A percentile compares a stretch with the other conserved stretches of the same genome.
These are phyloP conservation scores for Drosophila bifasciata DNA, from an alignment of 1,140 invertebrate genomes.

Conservation along the genomic window DNA sequence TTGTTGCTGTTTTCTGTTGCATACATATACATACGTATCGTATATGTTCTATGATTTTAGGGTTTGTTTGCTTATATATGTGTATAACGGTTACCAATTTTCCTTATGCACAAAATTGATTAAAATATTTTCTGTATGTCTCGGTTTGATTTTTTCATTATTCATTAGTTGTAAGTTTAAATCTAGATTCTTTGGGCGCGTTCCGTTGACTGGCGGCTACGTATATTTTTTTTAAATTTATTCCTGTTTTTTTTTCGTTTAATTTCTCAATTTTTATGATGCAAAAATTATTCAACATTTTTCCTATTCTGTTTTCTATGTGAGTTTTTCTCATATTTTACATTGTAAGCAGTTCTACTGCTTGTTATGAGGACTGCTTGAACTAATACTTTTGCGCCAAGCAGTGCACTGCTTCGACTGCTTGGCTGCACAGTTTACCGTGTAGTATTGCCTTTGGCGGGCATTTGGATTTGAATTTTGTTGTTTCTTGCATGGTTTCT, in stretches of 20 bases:
- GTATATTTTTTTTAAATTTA: constrained; percentile 39
- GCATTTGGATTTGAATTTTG: neutral
- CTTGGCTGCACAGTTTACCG: constrained; percentile 16
- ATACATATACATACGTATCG: constrained; percentile 35
- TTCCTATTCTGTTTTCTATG: constrained; percentile 9
- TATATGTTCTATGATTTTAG: constrained; percentile 1
- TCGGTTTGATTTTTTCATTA: constrained; percentile 25
- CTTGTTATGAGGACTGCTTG: constrained; percentile 21
- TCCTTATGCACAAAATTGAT: constrained; percentile 44
- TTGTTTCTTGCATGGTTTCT: constrained; percentile 2
- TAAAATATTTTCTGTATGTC: constrained; percentile 40
- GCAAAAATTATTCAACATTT: constrained; percentile 25
- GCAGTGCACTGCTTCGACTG: too few relatives aligned
- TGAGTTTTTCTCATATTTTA: constrained; percentile 4
- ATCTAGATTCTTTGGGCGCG: constrained; percentile 62
- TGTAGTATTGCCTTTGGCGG: constrained; percentile 30
- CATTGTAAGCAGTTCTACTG: constrained; percentile 26
- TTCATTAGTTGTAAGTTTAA: constrained; percentile 27
- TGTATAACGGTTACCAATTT: constrained; percentile 41
- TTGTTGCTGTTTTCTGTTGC: constrained; percentile 20
- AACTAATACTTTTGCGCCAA: too few relatives aligned
- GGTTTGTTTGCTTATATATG: constrained; percentile 50
- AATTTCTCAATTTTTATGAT: constrained; percentile 4
- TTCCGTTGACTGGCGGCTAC: constrained; percentile 75
- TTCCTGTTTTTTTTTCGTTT: neutral